Evolutionary conservation across 1,140 invertebrate genomes (phyloP).

Genomic region (Tetranychus cinnabarinus): DNA sequence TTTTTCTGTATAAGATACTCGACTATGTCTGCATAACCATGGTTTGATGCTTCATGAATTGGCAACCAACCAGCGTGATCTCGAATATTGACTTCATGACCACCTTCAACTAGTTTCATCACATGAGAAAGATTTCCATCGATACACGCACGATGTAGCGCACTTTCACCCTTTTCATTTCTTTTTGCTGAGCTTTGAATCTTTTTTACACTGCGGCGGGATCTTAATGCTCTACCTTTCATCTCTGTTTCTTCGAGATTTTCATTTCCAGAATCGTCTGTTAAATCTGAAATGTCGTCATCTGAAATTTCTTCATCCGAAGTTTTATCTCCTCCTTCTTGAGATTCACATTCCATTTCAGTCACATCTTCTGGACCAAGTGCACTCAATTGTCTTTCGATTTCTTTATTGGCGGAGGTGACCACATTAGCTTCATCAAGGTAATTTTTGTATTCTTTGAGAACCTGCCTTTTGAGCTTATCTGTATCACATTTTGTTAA

Average conservation of each 20-base stretch:
- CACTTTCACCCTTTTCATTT: constrained; percentile 50
- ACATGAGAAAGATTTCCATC: constrained; percentile 49
- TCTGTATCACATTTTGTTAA: not conserved
- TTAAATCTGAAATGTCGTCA: constrained; percentile 23
- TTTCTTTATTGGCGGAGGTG: no score
- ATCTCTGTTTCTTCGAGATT: constrained; percentile 21
- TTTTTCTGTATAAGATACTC: constrained; percentile 48
- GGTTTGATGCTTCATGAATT: constrained; percentile 73
- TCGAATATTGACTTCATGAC: constrained; percentile 55
- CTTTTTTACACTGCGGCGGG: not conserved
- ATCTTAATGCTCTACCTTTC: constrained; percentile 20
- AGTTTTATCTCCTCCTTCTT: constrained; percentile 24
- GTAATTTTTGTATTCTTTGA: not conserved
- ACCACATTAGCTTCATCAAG: no score
- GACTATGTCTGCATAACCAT: constrained; percentile 52
- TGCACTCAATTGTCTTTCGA: no score
- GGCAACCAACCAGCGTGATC: constrained; percentile 83
- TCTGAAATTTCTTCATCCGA: constrained; percentile 15
- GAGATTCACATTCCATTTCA: constrained; percentile 20
- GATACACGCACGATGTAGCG: constrained; percentile 66
- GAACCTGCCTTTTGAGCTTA: not conserved
- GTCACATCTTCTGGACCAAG: not conserved
- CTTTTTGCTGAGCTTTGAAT: not conserved
- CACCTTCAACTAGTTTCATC: constrained; percentile 41
- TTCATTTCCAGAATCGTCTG: constrained; percentile 12